Base-by-base conservation (phyloP, 2,888 invertebrate species). In the Herminia tarsipennalis region DNA sequence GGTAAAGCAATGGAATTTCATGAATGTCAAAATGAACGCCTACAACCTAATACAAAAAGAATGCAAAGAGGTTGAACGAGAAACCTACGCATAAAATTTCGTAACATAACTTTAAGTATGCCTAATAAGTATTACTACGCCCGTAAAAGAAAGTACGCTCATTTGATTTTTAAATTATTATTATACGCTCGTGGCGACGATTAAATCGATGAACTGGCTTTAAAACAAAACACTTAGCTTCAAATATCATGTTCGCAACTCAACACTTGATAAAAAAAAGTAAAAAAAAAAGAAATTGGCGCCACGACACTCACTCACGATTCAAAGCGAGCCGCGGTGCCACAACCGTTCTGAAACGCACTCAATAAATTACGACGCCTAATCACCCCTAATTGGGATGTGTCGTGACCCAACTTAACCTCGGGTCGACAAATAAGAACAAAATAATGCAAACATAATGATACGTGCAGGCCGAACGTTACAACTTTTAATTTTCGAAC, bases 331-430 rank as follows among this genome's bases (percentile, higher is more conserved):
- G 72, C 86, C 86, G 86, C 83, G 61, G 67, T 72, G 67, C 71
- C 62, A 67, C 66, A 70, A 66, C 73, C 68, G 79, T 79, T 81
- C 72, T 56, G 58, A 74, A 79, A 77, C 82, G 80, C 89, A 88
- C 89, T 82, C 86, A 85, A 90, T 91, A 90, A 89, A 89, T 91
- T 88, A 88, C 77, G 76, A 70, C 65, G 72, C 78, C 89, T 89
- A 90, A 91, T 91, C 90, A 88, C 85, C 82, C 80, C 79, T 91
- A 90, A 91, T 90, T 91, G 90, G 90, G 82, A 80, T 76, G 83
- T 83, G 86, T 85, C 87, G 88, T 89, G 90, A 91, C 90, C 90
- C 90, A 81, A 70, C 86, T 86, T 88, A 90, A 90, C 90, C 90
- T 86, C 71, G 78, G 84, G 81, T 83, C 85, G 69, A 68, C 65